Conservation (phyloP, 1,140 invertebrate species). For the Drosophila erecta region DNA sequence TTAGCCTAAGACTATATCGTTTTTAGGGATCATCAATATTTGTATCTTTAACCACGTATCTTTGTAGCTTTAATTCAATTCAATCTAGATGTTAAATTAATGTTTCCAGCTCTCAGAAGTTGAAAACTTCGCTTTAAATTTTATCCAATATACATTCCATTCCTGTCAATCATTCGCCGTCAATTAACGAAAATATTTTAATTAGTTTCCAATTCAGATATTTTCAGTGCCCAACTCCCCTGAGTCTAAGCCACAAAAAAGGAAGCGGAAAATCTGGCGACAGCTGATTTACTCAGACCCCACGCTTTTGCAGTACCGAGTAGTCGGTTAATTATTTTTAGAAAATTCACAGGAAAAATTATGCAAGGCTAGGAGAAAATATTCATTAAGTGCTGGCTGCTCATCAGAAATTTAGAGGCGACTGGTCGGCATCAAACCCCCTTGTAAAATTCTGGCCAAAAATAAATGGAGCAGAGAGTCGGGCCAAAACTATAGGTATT, state of each 20-base stretch:
- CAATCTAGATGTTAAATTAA: background rate
- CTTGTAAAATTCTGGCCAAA: constrained; percentile 46
- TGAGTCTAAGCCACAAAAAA: background rate
- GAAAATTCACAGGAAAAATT: constrained; percentile 61
- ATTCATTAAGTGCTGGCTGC: constrained; percentile 63
- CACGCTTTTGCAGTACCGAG: background rate
- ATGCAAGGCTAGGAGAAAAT: constrained; percentile 40
- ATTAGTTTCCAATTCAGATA: constrained; percentile 32
- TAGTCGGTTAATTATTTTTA: constrained; percentile 61
- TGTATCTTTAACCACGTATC: too few species aligned
- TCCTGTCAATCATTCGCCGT: background rate
- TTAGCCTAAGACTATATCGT: too few species aligned
- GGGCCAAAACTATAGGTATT: constrained; percentile 64
- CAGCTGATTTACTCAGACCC: constrained; percentile 38
- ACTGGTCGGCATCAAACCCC: constrained; percentile 4
- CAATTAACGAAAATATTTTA: constrained; percentile 38
- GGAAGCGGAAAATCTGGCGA: constrained; percentile 17
- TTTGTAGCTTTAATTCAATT: too few species aligned
- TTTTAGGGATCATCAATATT: background rate
- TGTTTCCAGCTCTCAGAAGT: background rate
- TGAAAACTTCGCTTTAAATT: background rate
- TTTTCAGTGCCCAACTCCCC: background rate
- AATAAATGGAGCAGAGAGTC: constrained; percentile 30
- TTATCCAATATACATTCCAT: background rate
- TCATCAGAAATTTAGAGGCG: constrained; percentile 74